Conservation (phyloP, 1,140 invertebrate species). For the Amphibalanus amphitrite region DNA sequence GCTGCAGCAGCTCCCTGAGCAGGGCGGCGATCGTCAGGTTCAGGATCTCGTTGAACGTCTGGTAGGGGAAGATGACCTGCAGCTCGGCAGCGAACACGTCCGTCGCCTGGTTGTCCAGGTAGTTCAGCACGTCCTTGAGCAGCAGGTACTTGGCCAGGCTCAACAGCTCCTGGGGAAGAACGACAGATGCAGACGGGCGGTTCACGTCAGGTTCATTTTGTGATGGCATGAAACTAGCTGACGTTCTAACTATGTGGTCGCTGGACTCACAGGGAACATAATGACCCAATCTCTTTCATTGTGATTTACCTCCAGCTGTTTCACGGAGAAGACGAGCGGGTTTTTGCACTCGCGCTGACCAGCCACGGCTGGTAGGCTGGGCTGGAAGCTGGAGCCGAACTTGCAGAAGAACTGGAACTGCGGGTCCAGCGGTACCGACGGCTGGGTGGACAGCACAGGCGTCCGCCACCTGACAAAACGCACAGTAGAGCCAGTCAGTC, state of each 20-base stretch:
- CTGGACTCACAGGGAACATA: too few species aligned
- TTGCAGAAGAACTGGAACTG: constrained; percentile 75
- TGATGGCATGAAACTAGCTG: too few species aligned
- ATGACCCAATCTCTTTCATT: too few species aligned
- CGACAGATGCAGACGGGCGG: too few species aligned
- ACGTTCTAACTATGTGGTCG: too few species aligned
- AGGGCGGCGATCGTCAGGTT: constrained; percentile 85
- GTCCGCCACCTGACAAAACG: background rate
- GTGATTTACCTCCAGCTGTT: constrained; percentile 22
- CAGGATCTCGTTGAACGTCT: constrained; percentile 83
- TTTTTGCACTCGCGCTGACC: constrained; percentile 21
- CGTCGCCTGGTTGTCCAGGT: constrained; percentile 59
- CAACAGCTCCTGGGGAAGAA: constrained; percentile 43
- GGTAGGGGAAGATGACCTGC: constrained; percentile 62
- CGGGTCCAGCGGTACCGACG: constrained; percentile 46
- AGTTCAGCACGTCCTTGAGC: constrained; percentile 58
- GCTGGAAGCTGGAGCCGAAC: constrained; percentile 63
- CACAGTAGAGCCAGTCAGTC: background rate
- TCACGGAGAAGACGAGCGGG: constrained; percentile 27
- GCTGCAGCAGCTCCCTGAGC: constrained; percentile 72
- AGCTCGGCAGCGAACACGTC: constrained; percentile 41
- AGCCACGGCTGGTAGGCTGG: constrained; percentile 18
- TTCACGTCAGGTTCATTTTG: too few species aligned
- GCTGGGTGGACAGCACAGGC: constrained; percentile 20
- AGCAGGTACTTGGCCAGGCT: constrained; percentile 69